Base-by-base conservation (phyloP, 1,140 invertebrate species). In the Drosophila murphyi region DNA sequence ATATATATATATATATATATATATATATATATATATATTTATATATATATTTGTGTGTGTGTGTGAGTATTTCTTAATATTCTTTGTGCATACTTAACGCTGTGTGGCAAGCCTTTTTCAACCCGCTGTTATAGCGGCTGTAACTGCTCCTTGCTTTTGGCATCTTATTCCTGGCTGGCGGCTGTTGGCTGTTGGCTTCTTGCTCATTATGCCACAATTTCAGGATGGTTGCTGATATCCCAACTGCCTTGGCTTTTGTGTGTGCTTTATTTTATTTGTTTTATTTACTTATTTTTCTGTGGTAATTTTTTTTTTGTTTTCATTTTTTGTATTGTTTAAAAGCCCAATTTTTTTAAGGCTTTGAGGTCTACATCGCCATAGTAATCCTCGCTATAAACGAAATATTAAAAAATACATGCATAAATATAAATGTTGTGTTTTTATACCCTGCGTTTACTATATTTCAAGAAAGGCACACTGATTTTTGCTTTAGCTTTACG, bases 291-390 rank as follows among this genome's bases (percentile, higher is more conserved):
- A 12, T 50, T 48, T 51, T 71, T 6, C 77, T 91, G 47, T 50
- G 28, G 45, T 41, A 20, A 20, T 32, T 72, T 41, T 32, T 32
- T 48, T 34, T 54, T 56, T 64, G 28, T 12, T 55, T 64, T 12
- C 28, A n/a, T 60, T 75, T 59, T 62, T 47, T 59, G 20, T 39
- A 41, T 48, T 65, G 31, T 79, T 91, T 94, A 95, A 93, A 94
- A 96, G 92, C 96, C 96, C 92, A 96, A 93, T 93, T 96, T 96
- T 93, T 96, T 96, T 72, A 97, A 93, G 59, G 96, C 95, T 93
- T 96, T 96, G 73, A 96, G 93, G 93, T 97, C 96, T 80, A 97
- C 95, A 91, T 96, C 96, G 89, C 96, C 96, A 90, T 97, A 96
- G 93, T 97, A 97, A 93, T 97, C 96, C 93, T 96, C 96, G 92